Evolutionary conservation across 2,888 invertebrate genomes (phyloP).

Genomic region (Platycnemis pennipes): DNA sequence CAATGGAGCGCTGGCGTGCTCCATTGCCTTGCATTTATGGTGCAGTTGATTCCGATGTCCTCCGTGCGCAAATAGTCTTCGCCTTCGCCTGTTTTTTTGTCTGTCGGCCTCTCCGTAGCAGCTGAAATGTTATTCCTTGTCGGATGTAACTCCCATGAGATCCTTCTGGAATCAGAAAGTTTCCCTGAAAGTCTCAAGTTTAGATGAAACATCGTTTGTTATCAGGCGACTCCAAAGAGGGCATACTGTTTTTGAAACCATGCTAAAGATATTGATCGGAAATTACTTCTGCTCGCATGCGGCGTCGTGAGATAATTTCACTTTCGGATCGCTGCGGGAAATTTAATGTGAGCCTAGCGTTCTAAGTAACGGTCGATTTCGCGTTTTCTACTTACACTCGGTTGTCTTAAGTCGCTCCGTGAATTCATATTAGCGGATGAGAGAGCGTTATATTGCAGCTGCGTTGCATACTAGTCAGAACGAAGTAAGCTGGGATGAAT

Average conservation of each 20-base stretch:
- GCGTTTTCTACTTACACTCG: too few species aligned
- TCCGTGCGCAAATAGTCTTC: not conserved
- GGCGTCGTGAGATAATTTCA: not conserved
- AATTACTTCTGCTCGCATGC: not conserved
- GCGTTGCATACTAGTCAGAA: too few species aligned
- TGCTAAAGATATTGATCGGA: not conserved
- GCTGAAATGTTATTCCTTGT: not conserved
- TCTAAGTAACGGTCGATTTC: not conserved
- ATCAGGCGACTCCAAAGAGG: not conserved
- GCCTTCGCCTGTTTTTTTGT: not conserved
- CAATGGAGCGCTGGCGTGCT: not conserved
- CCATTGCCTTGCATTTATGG: not conserved
- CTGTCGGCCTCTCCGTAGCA: not conserved
- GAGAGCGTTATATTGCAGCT: too few species aligned
- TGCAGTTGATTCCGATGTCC: slow-evolving; percentile 9
- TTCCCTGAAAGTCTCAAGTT: not conserved
- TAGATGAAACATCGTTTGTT: not conserved
- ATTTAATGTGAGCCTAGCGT: not conserved
- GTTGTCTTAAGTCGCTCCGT: too few species aligned
- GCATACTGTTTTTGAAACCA: too few species aligned
- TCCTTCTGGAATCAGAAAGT: too few species aligned
- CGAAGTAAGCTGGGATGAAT: too few species aligned
- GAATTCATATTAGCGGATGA: too few species aligned
- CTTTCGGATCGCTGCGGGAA: not conserved
- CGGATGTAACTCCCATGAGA: not conserved